phyloP scores from a whole-genome alignment of 2,888 invertebrate species.

The Tanytarsus gracilentus region DNA sequence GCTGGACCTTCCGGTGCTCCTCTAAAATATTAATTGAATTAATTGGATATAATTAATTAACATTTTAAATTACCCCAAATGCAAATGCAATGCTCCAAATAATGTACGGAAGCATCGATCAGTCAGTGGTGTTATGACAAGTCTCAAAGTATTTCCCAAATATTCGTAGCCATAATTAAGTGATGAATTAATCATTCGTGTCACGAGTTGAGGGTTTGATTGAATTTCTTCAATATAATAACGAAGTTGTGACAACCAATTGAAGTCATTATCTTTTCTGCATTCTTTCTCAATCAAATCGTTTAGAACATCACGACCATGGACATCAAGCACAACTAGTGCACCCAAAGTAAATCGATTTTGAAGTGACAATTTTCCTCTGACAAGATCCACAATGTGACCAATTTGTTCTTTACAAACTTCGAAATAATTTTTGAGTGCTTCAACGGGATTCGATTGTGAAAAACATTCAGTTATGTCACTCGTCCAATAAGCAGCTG shows the following conservation, averaged over 20 bases:
- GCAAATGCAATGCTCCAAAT: constrained; percentile 82
- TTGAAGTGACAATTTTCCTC: constrained; percentile 76
- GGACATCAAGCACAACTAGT: constrained; percentile 85
- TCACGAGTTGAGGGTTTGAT: constrained; percentile 51
- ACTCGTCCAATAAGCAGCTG: constrained; percentile 82
- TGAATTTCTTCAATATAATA: constrained; percentile 71
- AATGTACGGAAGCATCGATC: constrained; percentile 88
- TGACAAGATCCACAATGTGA: constrained; percentile 73
- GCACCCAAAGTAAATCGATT: constrained; percentile 86
- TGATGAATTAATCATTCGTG: constrained; percentile 83
- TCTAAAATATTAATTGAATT: not conserved
- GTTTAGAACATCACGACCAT: constrained; percentile 77
- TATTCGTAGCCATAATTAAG: constrained; percentile 91
- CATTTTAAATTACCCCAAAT: constrained; percentile 53
- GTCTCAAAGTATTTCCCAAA: constrained; percentile 75
- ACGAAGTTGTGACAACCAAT: constrained; percentile 81
- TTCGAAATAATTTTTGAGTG: constrained; percentile 55
- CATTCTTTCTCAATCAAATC: constrained; percentile 58
- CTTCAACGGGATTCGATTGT: constrained; percentile 44
- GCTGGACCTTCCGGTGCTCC: not conserved
- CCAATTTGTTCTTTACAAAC: constrained; percentile 68
- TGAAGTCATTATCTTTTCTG: constrained; percentile 67
- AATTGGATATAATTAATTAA: not conserved
- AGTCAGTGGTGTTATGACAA: constrained; percentile 90
- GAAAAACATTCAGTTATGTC: constrained; percentile 75